Evolutionary conservation across 2,888 invertebrate species (phyloP).

Genomic region (Drosophila testacea): DNA sequence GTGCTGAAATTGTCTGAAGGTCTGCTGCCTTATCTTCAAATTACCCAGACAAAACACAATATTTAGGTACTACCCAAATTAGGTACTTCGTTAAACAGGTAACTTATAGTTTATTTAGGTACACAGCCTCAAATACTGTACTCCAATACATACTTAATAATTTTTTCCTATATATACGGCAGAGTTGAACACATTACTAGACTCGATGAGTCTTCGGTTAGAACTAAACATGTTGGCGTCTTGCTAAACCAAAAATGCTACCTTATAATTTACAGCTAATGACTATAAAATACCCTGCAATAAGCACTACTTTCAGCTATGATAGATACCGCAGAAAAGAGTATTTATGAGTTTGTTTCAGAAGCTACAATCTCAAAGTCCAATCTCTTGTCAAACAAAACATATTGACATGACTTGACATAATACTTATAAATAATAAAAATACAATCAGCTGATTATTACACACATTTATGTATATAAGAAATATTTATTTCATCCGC

Average conservation of each 20-base stretch:
- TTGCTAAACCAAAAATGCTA: background rate
- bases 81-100: constrained; percentile 10
- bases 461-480: too few species aligned
- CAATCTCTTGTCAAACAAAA: background rate
- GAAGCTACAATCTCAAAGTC: background rate
- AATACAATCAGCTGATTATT: background rate
- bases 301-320: too few species aligned
- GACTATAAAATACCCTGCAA: constrained; percentile 4
- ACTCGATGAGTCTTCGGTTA: background rate
- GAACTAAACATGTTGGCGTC: constrained; percentile 19
- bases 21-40: background rate
- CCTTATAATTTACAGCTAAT: background rate
- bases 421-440: background rate
- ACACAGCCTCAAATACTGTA: background rate
- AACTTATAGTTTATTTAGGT: constrained; percentile 5
- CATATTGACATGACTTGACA: background rate
- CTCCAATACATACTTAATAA: background rate
- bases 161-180: background rate
- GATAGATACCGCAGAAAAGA: too few species aligned
- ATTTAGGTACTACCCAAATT: constrained; percentile 15
- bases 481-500: background rate
- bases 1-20: background rate
- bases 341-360: background rate
- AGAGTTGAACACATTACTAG: background rate
- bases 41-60: constrained; percentile 4